Evolutionary conservation across 2,797 vertebrate species (phyloP).

Genomic region (Gorsachius magnificus): DNA sequence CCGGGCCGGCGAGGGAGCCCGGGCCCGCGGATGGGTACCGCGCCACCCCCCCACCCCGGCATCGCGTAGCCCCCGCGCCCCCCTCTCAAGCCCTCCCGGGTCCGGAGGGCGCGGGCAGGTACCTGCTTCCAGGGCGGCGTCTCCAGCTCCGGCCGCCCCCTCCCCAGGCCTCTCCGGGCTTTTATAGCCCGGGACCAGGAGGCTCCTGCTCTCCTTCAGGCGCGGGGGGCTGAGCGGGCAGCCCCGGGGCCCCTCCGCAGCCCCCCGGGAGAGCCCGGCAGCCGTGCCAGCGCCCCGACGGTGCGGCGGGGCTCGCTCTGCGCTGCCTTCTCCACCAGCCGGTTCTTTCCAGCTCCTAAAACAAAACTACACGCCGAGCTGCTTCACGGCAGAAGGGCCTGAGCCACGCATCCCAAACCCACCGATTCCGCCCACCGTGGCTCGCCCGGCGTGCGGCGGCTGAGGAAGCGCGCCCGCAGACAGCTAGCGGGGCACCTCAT

Average conservation of each 20-base stretch:
- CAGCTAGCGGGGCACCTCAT: fast-evolving
- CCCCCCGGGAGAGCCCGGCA: not conserved
- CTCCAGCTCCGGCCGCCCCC: not conserved
- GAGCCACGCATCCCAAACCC: not conserved
- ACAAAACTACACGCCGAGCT: not conserved
- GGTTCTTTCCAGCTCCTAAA: not conserved
- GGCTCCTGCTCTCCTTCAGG: not conserved
- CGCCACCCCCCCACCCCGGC: not conserved
- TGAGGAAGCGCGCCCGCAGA: not conserved
- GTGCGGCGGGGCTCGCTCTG: not conserved
- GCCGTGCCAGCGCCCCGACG: not conserved
- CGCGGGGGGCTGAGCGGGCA: fast-evolving
- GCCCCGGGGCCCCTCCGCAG: not conserved
- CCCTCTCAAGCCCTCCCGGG: not conserved
- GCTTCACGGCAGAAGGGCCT: not conserved
- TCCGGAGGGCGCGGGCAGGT: not conserved
- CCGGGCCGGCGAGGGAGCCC: not conserved
- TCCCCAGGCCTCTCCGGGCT: not conserved
- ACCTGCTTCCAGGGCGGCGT: not conserved
- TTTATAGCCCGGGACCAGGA: not conserved
- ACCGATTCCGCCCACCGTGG: not conserved
- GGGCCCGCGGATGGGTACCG: not conserved
- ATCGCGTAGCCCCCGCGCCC: not conserved
- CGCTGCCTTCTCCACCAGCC: not conserved
- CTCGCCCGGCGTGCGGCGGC: fast-evolving